Percentiles rank a stretch among this genome's conserved stretches.
Conservation (phyloP, 2,797 vertebrate genomes). For the Diplodus puntazzo region DNA sequence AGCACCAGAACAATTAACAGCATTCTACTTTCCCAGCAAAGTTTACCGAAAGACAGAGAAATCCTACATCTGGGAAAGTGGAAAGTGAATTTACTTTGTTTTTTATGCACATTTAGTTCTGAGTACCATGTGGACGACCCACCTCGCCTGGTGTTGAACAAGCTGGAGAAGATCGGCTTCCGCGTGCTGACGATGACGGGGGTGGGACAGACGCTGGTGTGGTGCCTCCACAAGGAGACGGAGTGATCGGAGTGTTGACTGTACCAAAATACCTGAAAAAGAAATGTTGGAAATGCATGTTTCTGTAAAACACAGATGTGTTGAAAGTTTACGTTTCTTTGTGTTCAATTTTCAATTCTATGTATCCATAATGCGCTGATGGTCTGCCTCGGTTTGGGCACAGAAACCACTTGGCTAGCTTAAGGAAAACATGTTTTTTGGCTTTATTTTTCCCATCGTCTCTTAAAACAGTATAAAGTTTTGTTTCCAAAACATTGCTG, state of each 20-base stretch:
- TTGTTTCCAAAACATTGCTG: too few species aligned
- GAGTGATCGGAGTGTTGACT: constrained; percentile 39
- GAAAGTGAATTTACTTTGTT: constrained; percentile 58
- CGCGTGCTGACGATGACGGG: constrained; percentile 94
- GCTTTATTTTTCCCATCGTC: too few species aligned
- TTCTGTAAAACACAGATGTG: too few species aligned
- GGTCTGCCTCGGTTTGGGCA: too few species aligned
- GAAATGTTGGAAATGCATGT: too few species aligned
- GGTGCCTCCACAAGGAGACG: constrained; percentile 94
- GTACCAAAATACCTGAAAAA: not conserved
- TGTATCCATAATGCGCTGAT: too few species aligned
- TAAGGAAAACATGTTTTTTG: too few species aligned
- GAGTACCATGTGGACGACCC: constrained; percentile 95
- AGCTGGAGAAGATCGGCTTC: constrained; percentile 93
- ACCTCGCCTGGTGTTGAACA: constrained; percentile 93
- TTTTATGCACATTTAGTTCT: constrained; percentile 83
- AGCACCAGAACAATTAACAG: constrained; percentile 74
- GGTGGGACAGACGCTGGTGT: constrained; percentile 96
- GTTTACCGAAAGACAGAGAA: constrained; percentile 64
- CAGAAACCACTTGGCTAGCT: too few species aligned
- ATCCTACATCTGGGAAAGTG: constrained; percentile 60
- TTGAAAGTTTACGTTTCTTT: too few species aligned
- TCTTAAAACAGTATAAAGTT: too few species aligned
- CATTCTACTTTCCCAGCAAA: constrained; percentile 56
- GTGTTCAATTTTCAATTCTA: too few species aligned